phyloP scores from a whole-genome alignment of 2,888 invertebrate species.

The Drosophila peninsularis region DNA sequence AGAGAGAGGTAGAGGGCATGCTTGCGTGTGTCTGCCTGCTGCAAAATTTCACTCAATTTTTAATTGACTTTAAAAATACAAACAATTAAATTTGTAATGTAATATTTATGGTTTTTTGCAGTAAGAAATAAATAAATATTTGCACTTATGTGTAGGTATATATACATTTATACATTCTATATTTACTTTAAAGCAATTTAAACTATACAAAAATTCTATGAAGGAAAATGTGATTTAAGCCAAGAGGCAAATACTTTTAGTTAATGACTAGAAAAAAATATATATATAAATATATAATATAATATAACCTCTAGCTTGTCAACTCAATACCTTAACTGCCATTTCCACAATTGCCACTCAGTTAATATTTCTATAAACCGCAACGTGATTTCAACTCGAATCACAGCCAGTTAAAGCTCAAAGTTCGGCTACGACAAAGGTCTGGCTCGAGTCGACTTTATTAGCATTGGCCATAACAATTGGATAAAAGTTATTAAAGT shows the following conservation, averaged over 20 bases:
- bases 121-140: slow-evolving; percentile 1
- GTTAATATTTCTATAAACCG: neutral
- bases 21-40: neutral
- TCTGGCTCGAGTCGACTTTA: neutral
- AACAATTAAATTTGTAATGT: neutral
- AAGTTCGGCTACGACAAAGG: neutral
- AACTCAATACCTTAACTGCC: neutral
- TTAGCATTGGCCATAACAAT: slow-evolving; percentile 6
- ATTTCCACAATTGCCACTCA: neutral
- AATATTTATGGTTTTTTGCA: neutral
- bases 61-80: slow-evolving; percentile 1
- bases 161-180: neutral
- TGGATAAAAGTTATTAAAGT: slow-evolving; percentile 25
- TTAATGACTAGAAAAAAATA: neutral
- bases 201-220: neutral
- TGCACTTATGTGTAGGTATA: too few species aligned
- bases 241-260: neutral
- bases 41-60: neutral
- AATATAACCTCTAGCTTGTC: too few species aligned
- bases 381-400: neutral
- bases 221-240: neutral
- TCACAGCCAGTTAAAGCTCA: neutral
- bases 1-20: too few species aligned
- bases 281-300: too few species aligned
- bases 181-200: neutral